phyloP scores from a whole-genome alignment of 2,113 vertebrate genomes.

The Suncus etruscus region DNA sequence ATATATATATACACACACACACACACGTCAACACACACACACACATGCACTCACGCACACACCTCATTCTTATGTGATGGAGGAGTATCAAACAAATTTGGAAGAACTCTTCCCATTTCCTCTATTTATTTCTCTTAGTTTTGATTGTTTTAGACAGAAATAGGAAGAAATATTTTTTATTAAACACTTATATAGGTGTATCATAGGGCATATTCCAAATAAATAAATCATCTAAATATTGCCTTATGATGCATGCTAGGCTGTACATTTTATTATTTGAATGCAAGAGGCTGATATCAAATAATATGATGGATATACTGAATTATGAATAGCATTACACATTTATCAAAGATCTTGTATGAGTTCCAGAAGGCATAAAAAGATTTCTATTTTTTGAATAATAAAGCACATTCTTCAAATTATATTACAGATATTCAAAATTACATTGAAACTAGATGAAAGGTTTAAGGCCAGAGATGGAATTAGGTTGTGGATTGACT shows the following conservation, averaged over 20 bases:
- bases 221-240: background rate
- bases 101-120: background rate
- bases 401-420: constrained; percentile 31
- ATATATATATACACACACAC: background rate
- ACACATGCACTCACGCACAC: background rate
- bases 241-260: background rate
- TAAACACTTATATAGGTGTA: background rate
- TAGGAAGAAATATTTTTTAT: background rate
- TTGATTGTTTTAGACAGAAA: constrained; percentile 24
- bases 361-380: constrained; percentile 1
- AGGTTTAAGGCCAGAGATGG: background rate
- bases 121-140: constrained; percentile 15
- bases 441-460: background rate
- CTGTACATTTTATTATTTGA: constrained; percentile 23
- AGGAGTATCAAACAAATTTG: constrained; percentile 20
- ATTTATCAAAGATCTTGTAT: background rate
- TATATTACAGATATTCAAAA: constrained; percentile 47
- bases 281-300: constrained; percentile 12
- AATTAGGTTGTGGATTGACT: background rate
- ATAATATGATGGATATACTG: background rate
- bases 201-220: background rate
- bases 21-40: background rate
- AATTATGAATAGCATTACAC: constrained; percentile 9
- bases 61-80: background rate
- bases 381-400: constrained; percentile 38